These are phyloP conservation scores for Mamestra configurata DNA, from an alignment of 1,140 invertebrate species.

Conservation along the genomic window DNA sequence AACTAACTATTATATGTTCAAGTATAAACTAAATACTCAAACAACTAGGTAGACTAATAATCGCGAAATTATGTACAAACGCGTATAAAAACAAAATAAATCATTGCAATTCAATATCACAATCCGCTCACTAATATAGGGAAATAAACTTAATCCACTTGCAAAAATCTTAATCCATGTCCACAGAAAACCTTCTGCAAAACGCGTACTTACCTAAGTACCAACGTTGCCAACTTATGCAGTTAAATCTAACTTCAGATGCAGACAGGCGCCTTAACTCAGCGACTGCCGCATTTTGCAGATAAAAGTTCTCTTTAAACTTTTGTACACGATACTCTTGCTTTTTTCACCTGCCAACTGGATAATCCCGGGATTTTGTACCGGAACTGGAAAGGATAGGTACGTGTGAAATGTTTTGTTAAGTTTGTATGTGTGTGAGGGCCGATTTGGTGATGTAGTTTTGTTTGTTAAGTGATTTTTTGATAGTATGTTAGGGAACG, in stretches of 20 bases:
- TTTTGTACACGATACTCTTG: constrained; percentile 3
- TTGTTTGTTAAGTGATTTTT: no score
- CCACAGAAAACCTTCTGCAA: not conserved
- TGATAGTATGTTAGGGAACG: no score
- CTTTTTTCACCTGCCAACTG: constrained; percentile 40
- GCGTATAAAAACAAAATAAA: no score
- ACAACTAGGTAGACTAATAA: no score
- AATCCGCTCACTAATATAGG: no score
- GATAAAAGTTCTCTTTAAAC: constrained; percentile 43
- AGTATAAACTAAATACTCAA: no score
- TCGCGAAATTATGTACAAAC: no score
- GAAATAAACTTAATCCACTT: no score
- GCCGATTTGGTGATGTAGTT: not conserved
- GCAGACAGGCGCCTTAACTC: constrained; percentile 2
- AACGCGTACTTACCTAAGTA: not conserved
- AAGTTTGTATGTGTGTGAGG: not conserved
- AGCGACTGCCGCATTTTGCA: constrained; percentile 7
- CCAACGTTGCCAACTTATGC: not conserved
- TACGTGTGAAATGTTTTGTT: not conserved
- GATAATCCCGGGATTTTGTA: constrained; percentile 11
- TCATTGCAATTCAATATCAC: no score
- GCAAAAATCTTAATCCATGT: not conserved
- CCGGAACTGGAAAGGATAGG: not conserved
- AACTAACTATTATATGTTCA: no score
- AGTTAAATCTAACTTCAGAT: constrained; percentile 1